Conservation (phyloP, 2,797 vertebrate species). For the Pteropus rufus region DNA sequence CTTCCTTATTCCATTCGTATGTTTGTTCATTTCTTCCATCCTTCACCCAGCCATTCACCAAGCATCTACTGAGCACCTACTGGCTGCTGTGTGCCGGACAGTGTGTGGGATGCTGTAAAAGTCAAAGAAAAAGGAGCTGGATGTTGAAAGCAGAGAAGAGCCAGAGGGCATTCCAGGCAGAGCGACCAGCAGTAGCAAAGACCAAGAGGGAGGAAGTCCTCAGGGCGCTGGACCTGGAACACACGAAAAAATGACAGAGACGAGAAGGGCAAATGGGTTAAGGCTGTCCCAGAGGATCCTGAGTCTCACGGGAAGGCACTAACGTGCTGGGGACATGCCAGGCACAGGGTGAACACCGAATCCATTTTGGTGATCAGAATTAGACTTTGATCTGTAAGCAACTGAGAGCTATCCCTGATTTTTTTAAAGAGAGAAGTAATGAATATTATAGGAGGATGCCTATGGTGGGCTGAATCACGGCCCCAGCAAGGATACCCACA, state of each 20-base stretch:
- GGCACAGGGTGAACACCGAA: not conserved
- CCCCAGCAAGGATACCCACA: not conserved
- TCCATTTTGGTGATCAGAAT: not conserved
- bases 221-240: not conserved
- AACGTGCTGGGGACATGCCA: not conserved
- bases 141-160: not conserved
- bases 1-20: not conserved
- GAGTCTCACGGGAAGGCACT: not conserved
- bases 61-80: not conserved
- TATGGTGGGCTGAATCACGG: not conserved
- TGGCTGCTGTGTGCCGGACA: not conserved
- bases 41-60: not conserved
- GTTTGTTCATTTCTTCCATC: not conserved
- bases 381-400: not conserved
- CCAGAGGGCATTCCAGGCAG: no score
- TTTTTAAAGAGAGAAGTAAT: not conserved
- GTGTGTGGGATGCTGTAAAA: not conserved
- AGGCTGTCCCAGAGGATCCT: not conserved
- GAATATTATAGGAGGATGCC: not conserved
- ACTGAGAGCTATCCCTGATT: not conserved
- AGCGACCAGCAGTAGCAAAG: not conserved
- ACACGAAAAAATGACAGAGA: not conserved
- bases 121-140: not conserved
- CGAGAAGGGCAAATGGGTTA: not conserved
- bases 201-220: not conserved